These are phyloP conservation scores for Drosophila buzzatii DNA, from an alignment of 2,888 invertebrate genomes.

Conservation along the genomic window DNA sequence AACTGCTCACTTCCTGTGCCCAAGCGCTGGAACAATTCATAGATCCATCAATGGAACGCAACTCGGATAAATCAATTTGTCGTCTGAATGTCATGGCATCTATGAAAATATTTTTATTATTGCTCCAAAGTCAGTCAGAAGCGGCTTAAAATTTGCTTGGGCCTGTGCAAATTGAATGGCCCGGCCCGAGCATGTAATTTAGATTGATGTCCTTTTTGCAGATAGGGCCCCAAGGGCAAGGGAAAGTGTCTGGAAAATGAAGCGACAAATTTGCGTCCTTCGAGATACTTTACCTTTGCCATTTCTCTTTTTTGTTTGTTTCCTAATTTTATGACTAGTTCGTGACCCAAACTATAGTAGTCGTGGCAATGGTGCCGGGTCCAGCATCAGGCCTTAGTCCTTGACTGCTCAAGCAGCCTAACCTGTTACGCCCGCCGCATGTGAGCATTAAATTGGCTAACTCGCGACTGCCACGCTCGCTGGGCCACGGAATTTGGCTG, in stretches of 20 bases:
- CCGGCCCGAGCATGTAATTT: conserved; percentile 53
- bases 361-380: not conserved
- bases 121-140: conserved; percentile 37
- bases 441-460: conserved; percentile 50
- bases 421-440: conserved; percentile 56
- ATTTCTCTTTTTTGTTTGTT: conserved; percentile 30
- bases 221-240: conserved; percentile 36
- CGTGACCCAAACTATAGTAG: conserved; percentile 56
- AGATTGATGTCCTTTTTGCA: conserved; percentile 63
- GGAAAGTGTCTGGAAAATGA: conserved; percentile 54
- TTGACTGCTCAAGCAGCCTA: conserved; percentile 19
- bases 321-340: conserved; percentile 64
- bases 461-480: conserved; percentile 40
- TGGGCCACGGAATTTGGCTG: conserved; percentile 36
- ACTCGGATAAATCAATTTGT: conserved; percentile 74
- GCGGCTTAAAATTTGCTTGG: conserved; percentile 29
- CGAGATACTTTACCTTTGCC: conserved; percentile 18
- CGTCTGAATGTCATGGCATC: conserved; percentile 41
- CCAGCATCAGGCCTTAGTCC: conserved; percentile 15
- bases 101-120: conserved; percentile 59
- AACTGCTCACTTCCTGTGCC: conserved; percentile 60
- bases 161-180: conserved; percentile 43
- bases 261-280: conserved; percentile 39
- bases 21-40: conserved; percentile 22
- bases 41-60: conserved; percentile 48